Evolutionary conservation across 2,113 vertebrate species (phyloP), one percentile per base, ranked within the genome.

Genomic region (Carollia perspicillata): DNA sequence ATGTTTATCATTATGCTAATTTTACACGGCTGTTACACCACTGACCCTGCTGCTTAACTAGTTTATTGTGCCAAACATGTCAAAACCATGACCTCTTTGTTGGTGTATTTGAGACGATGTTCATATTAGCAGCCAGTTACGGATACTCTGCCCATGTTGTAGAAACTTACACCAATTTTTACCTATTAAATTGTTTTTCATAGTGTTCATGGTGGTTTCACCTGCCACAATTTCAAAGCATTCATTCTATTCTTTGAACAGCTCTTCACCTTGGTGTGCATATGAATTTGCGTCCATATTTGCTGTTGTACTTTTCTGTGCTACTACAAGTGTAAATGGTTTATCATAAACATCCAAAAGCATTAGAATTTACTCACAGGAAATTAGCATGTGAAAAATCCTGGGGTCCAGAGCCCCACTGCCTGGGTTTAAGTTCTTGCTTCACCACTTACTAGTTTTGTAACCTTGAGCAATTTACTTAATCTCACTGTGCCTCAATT

Each of bases 1-100:
- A 53, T 47, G 74, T 86, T 96, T 89, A 86, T 60, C 40, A 12
- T 94, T 51, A 75, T 93, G 47, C 42, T 86, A 37, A 60, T 89
- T 95, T 94, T 75, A 63, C 58, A n/a, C 88, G 69, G 53, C 63
- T 74, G 22, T 85, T 26, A 92, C 4, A 22, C 81, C 71, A 44
- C n/a, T 95, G 68, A 96, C 65, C 80, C 30, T 90, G 33, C 78
- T 84, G 58, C 68, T 94, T 92, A 55, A 77, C 89, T 96, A 89
- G 90, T 92, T 95, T 94, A 92, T 94, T 96, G 77, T 96, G 87
- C 93, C 96, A 93, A 95, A 95, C 69, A 84, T 91, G 66, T 94
- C 92, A 92, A 95, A 90, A 90, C 37, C 30, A 55, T 60, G 51
- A 90, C 68, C 63, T 90, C 51, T 94, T 84, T 93, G 49, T 42